phyloP scores from a whole-genome alignment of 2,888 invertebrate species.

The Pediacus dermestoides region DNA sequence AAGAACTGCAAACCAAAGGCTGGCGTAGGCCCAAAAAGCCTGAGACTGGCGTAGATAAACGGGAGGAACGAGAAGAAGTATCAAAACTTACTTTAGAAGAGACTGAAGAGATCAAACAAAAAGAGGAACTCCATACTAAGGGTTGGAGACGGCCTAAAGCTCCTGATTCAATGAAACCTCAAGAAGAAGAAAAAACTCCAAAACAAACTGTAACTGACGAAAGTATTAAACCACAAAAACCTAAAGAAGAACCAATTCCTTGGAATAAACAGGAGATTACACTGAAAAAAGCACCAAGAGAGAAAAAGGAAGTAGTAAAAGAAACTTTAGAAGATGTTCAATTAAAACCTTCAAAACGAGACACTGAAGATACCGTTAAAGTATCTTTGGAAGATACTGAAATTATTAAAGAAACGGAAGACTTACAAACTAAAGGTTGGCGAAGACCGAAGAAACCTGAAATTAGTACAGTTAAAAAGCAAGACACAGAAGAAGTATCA shows the following conservation, averaged over 20 bases:
- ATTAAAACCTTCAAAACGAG: slow-evolving; percentile 25
- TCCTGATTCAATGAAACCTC: slow-evolving; percentile 12
- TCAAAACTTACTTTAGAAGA: no score
- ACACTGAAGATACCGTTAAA: slow-evolving; percentile 9
- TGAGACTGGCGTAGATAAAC: slow-evolving; percentile 7
- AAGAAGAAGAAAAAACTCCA: slow-evolving; percentile 8
- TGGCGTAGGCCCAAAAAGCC: slow-evolving; percentile 12
- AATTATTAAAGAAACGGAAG: slow-evolving; percentile 33
- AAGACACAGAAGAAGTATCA: slow-evolving; percentile 27
- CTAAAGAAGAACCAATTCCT: slow-evolving; percentile 50
- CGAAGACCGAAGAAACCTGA: slow-evolving; percentile 23
- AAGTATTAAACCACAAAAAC: slow-evolving; percentile 31
- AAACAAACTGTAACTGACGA: slow-evolving; percentile 12
- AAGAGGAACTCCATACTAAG: slow-evolving; percentile 19
- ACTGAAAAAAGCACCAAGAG: slow-evolving; percentile 48
- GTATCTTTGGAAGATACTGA: slow-evolving; percentile 7
- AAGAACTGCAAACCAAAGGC: slow-evolving; percentile 13
- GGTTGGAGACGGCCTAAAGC: slow-evolving; percentile 18
- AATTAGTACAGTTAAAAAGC: slow-evolving; percentile 24
- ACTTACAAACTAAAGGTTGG: slow-evolving; percentile 10
- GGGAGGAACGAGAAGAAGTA: slow-evolving; percentile 18
- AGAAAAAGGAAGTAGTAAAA: slow-evolving; percentile 43
- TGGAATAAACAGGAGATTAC: slow-evolving; percentile 63
- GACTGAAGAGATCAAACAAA: slow-evolving; percentile 34
- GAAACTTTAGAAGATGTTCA: slow-evolving; percentile 28